Evolutionary conservation across 1,140 invertebrate species (phyloP).

Genomic region (Anoplophora glabripennis): DNA sequence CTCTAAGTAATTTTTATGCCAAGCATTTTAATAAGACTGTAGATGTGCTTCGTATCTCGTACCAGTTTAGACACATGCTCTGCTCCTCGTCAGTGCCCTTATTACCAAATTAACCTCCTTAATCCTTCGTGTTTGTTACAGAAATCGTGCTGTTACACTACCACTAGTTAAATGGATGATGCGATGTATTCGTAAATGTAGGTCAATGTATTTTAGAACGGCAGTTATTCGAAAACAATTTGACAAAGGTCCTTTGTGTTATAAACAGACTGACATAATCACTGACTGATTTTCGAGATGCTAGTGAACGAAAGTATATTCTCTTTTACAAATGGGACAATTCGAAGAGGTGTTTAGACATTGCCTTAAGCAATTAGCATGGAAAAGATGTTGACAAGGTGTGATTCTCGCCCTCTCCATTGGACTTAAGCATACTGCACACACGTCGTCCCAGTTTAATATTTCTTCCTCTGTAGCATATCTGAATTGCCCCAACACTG

Average conservation of each 20-base stretch:
- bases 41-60: no score
- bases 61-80: no score
- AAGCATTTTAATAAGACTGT: no score
- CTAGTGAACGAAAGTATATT: slow-evolving; percentile 50
- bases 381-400: slow-evolving; percentile 74
- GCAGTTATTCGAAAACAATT: no score
- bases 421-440: slow-evolving; percentile 67
- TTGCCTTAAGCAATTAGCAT: slow-evolving; percentile 68
- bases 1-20: no score
- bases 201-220: no score
- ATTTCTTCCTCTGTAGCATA: slow-evolving; percentile 65
- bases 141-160: no score
- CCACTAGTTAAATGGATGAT: no score
- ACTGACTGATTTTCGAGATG: not conserved
- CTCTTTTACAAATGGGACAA: slow-evolving; percentile 70
- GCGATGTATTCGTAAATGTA: no score
- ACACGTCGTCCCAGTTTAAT: slow-evolving; percentile 67
- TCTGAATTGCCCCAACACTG: slow-evolving; percentile 61
- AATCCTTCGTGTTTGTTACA: no score
- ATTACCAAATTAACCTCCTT: no score
- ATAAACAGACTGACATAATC: not conserved
- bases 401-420: slow-evolving; percentile 70
- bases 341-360: slow-evolving; percentile 66
- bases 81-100: no score
- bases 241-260: not conserved